Evolutionary conservation across 2,888 invertebrate species (phyloP).

Genomic region (Nebria brevicollis): DNA sequence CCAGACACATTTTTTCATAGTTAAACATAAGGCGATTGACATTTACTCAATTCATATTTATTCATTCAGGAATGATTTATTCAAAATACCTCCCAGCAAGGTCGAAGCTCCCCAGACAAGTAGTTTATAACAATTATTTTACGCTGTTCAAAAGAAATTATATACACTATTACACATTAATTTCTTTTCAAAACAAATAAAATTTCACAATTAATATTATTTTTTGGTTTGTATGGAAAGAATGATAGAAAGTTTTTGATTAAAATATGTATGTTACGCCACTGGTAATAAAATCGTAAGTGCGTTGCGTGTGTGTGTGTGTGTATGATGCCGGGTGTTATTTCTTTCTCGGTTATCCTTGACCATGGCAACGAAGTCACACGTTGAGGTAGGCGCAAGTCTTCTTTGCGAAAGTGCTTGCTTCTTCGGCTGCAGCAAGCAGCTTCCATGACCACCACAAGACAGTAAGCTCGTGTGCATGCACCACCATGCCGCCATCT

Average conservation of each 20-base stretch:
- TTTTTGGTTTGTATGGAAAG: too few relatives aligned
- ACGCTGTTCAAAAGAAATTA: too few relatives aligned
- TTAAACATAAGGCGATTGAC: not conserved
- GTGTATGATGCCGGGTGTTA: constrained; percentile 10
- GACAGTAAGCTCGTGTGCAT: not conserved
- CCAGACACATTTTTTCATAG: not conserved
- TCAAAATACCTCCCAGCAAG: not conserved
- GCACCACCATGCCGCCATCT: constrained; percentile 25
- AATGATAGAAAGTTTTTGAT: not conserved
- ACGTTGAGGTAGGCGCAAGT: constrained; percentile 28
- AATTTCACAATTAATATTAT: too few relatives aligned
- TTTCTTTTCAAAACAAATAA: too few relatives aligned
- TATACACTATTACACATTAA: too few relatives aligned
- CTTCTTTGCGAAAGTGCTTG: constrained; percentile 6
- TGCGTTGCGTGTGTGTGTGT: constrained; percentile 1
- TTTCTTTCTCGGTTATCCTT: constrained; percentile 20
- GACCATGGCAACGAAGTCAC: constrained; percentile 20
- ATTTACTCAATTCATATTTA: not conserved
- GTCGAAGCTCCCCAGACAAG: not conserved
- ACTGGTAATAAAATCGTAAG: constrained; percentile 11
- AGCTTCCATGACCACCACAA: constrained; percentile 10
- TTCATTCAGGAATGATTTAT: not conserved
- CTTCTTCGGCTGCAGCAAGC: not conserved
- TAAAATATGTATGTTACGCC: not conserved
- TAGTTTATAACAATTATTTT: too few relatives aligned